phyloP scores from a whole-genome alignment of 2,888 invertebrate species.

The Drosophila niveifrons region DNA sequence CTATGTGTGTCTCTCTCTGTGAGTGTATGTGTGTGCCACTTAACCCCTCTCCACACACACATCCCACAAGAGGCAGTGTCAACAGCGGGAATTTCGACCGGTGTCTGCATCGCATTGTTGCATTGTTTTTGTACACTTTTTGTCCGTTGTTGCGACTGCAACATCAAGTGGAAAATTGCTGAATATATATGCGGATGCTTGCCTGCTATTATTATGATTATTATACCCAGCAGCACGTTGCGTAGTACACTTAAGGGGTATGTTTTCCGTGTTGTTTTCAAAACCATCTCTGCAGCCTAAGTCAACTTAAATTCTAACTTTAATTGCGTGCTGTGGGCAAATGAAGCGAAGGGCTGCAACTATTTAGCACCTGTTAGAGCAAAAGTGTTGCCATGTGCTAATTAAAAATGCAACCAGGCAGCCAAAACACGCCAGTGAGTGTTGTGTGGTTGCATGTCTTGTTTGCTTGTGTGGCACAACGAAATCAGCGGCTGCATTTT shows the following conservation, averaged over 20 bases:
- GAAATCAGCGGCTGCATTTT: conserved; percentile 46
- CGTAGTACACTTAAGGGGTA: background rate
- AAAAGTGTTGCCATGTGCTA: conserved; percentile 65
- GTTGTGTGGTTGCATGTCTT: conserved; percentile 61
- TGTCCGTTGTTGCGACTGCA: conserved; percentile 49
- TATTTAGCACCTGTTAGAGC: conserved; percentile 79
- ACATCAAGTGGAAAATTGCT: conserved; percentile 78
- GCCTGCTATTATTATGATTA: conserved; percentile 34
- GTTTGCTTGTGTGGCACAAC: conserved; percentile 21
- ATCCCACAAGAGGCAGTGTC: conserved; percentile 42
- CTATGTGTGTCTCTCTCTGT: conserved; percentile 41
- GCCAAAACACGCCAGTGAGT: conserved; percentile 12
- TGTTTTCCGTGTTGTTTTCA: background rate
- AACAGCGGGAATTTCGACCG: conserved; percentile 59
- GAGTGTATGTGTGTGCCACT: conserved; percentile 62
- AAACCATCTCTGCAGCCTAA: conserved; percentile 27
- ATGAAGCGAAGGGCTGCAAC: conserved; percentile 41
- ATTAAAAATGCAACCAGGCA: conserved; percentile 64
- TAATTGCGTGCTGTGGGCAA: conserved; percentile 58
- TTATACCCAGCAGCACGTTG: conserved; percentile 37
- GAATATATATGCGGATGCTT: conserved; percentile 58
- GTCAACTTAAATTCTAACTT: conserved; percentile 33
- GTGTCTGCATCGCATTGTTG: conserved; percentile 38
- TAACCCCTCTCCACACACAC: conserved; percentile 57
- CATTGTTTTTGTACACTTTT: conserved; percentile 36